A percentile compares a stretch with the other conserved stretches of the same genome.
phyloP scores from a whole-genome alignment of 1,140 invertebrate species.

The Belonocnema kinseyi region DNA sequence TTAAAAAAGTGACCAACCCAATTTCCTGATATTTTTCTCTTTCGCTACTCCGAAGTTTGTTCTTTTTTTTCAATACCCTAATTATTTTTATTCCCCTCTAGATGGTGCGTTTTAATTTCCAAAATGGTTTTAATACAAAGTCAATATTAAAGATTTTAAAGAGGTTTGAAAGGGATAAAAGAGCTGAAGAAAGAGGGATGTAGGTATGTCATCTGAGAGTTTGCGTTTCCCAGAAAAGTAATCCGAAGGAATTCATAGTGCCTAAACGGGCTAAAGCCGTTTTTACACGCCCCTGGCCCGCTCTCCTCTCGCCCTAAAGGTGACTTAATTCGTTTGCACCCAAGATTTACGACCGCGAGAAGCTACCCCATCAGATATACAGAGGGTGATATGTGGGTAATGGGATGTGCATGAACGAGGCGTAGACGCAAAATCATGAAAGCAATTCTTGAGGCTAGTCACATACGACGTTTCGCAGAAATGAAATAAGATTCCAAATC shows the following conservation, averaged over 20 bases:
- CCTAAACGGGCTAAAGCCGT: constrained; percentile 40
- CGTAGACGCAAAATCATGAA: background rate
- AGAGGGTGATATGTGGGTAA: constrained; percentile 40
- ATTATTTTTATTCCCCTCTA: background rate
- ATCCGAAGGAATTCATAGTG: constrained; percentile 45
- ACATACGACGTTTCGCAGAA: background rate
- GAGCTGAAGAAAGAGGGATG: background rate
- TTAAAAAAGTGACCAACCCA: too few relatives aligned
- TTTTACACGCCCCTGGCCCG: constrained; percentile 48
- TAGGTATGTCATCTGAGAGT: constrained; percentile 22
- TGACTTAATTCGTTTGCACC: constrained; percentile 52
- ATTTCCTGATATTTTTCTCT: too few relatives aligned
- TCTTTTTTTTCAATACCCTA: too few relatives aligned
- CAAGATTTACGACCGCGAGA: constrained; percentile 49
- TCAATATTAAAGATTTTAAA: constrained; percentile 3
- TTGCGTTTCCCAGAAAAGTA: constrained; percentile 34
- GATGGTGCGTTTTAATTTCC: background rate
- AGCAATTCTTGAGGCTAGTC: background rate
- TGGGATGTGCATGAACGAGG: constrained; percentile 40
- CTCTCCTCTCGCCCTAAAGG: constrained; percentile 38
- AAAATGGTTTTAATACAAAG: background rate
- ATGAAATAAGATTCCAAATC: constrained; percentile 22
- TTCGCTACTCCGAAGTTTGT: too few relatives aligned
- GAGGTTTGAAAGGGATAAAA: background rate
- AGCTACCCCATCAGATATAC: constrained; percentile 20